Evolutionary conservation across 2,888 invertebrate species (phyloP).

Genomic region (Phaonia tiefii): DNA sequence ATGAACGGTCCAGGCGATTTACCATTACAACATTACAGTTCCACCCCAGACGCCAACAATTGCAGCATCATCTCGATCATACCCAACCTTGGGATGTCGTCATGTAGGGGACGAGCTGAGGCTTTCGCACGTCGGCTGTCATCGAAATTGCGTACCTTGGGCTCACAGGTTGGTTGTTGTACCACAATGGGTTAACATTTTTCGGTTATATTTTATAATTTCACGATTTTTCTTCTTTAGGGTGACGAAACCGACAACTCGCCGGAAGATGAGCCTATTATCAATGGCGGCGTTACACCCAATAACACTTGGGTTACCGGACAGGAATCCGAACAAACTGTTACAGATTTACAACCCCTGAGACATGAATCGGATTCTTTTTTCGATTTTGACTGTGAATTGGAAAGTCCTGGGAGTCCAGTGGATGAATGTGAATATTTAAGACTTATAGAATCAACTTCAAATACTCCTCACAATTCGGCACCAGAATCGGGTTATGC

Average conservation of each 20-base stretch:
- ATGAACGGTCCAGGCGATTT: conserved; percentile 80
- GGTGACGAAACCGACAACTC: conserved; percentile 73
- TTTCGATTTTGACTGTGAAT: conserved; percentile 85
- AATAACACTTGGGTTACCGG: conserved; percentile 79
- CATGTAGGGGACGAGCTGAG: conserved; percentile 90
- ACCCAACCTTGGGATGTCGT: conserved; percentile 85
- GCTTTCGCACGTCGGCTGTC: conserved; percentile 90
- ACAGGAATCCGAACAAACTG: conserved; percentile 76
- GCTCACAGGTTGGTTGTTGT: conserved; percentile 80
- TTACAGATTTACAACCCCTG: conserved; percentile 82
- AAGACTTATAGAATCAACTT: conserved; percentile 81
- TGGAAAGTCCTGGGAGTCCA: conserved; percentile 87
- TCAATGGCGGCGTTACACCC: conserved; percentile 75
- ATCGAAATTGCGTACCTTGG: conserved; percentile 87
- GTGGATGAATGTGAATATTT: conserved; percentile 84
- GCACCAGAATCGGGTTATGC: conserved; percentile 81
- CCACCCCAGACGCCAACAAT: conserved; percentile 81
- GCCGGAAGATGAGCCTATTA: conserved; percentile 77
- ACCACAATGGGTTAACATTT: no score
- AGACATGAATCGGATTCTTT: conserved; percentile 83
- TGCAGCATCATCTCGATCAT: conserved; percentile 86
- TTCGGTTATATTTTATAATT: neutral
- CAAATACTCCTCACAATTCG: conserved; percentile 81
- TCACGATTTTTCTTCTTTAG: conserved; percentile 68
- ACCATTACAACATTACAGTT: conserved; percentile 77